A percentile compares a stretch with the other conserved stretches of the same genome.
Conservation (phyloP, 2,888 invertebrate genomes). For the Drosophila acutilabella region DNA sequence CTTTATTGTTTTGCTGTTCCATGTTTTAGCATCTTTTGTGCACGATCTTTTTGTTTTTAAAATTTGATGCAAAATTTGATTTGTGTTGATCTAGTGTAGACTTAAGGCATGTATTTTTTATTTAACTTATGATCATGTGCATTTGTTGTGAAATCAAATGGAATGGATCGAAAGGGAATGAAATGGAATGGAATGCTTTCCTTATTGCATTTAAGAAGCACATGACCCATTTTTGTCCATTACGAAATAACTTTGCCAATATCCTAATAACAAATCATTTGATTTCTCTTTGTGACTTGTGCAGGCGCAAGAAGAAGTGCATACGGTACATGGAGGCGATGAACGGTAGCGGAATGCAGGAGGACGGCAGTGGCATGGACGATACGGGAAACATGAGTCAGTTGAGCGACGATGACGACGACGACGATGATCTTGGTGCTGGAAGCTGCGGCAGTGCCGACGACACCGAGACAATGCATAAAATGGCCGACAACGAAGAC, state of each 20-base stretch:
- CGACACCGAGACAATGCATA: conserved; percentile 81
- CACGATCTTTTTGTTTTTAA: conserved; percentile 3
- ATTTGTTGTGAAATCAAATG: conserved; percentile 28
- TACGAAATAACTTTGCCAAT: too few relatives aligned
- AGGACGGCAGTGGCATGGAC: conserved; percentile 88
- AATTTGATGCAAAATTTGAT: background rate
- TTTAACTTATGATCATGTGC: conserved; percentile 13
- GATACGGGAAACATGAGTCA: conserved; percentile 68
- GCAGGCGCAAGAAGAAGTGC: conserved; percentile 98
- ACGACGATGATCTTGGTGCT: conserved; percentile 88
- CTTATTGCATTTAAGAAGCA: conserved; percentile 15
- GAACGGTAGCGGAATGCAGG: conserved; percentile 84
- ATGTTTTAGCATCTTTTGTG: background rate
- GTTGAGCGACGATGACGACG: conserved; percentile 77
- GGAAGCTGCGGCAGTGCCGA: conserved; percentile 93
- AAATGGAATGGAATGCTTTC: conserved; percentile 35
- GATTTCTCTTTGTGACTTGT: conserved; percentile 2
- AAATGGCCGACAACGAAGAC: conserved; percentile 88
- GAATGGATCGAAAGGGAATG: conserved; percentile 22
- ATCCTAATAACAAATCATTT: too few relatives aligned
- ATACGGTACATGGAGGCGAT: conserved; percentile 96
- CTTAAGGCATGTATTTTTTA: background rate
- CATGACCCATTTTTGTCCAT: background rate
- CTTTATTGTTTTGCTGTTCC: background rate
- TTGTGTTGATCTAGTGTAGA: conserved; percentile 1